These are phyloP conservation scores for Cryptomyrus ogoouensis DNA, from an alignment of 2,113 vertebrate genomes.

Conservation along the genomic window DNA sequence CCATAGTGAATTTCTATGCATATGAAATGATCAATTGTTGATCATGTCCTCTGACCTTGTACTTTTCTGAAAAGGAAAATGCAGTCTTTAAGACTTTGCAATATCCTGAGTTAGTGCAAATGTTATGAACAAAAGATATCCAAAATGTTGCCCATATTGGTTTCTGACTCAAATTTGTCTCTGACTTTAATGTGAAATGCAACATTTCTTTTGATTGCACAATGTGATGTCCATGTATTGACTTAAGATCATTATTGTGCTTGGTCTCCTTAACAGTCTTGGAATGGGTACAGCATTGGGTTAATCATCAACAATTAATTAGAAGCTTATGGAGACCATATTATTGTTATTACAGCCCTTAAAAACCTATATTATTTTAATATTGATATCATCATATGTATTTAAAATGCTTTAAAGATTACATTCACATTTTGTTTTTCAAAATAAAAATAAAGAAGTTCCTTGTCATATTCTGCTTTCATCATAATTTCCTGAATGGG, in stretches of 20 bases:
- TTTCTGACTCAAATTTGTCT: neutral
- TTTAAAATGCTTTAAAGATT: neutral
- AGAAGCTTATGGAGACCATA: neutral
- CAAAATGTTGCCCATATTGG: neutral
- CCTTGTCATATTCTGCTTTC: slow-evolving; percentile 25
- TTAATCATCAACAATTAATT: neutral
- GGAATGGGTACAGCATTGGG: neutral
- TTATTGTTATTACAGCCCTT: neutral
- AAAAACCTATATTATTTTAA: neutral
- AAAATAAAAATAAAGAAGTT: neutral
- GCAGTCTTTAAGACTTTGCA: neutral
- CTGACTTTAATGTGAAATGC: neutral
- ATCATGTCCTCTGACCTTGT: neutral
- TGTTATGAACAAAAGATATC: neutral
- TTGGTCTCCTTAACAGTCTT: neutral
- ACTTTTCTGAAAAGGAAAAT: neutral
- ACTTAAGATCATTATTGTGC: neutral
- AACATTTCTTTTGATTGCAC: neutral
- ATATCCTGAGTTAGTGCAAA: neutral
- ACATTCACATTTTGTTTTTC: neutral
- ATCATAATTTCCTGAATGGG: slow-evolving; percentile 36
- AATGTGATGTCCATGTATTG: neutral
- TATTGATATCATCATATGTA: neutral
- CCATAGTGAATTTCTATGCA: neutral
- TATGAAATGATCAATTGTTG: neutral